Base-by-base conservation (phyloP, 92 coral and sea anemone species). In the Meandrina meandrites region DNA sequence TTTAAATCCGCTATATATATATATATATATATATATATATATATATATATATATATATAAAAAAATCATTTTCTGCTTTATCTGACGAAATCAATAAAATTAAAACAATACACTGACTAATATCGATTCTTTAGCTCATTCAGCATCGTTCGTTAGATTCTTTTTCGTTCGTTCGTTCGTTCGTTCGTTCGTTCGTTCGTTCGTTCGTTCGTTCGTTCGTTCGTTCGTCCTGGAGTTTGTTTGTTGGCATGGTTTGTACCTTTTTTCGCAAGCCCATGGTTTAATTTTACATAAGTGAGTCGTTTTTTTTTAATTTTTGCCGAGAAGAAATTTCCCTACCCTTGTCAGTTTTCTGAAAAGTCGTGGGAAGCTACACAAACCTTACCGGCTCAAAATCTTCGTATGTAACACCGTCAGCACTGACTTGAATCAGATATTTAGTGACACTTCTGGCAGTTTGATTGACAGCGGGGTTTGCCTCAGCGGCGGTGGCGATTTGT, bases 381-480 rank as follows among this genome's bases (percentile, higher is more conserved):
- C 85, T 77, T 68, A 93, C 96, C 92, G 87, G 81, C 27, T 80
- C 36, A 58, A 93, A 79, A 47, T 89, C 86, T 17, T 94, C 71
- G 70, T 80, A 94, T 34, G 74, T 76, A 1, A 34, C 79, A 18
- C 94, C 93, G 66, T 94, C 91, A 1, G 48, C 48, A 66, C 94
- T 87, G 71, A 87, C 90, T 88, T 85, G 89, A 27, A 91, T 78
- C 50, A 77, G 85, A 50, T 91, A 93, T 85, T 81, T 86, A 35
- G 96, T 93, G n/a, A 93, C 96, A 28, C 88, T 14, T 31, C 96
- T 82, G 54, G 89, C 96, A 35, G 96, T 93, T 75, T 87, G 86
- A 78, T 93, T 93, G 56, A 79, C 89, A 27, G 79, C 85, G 10
- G 91, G 92, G 40, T 54, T 90, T 24, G 89, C 94, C 84, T 93